phyloP scores from a whole-genome alignment of 2,888 invertebrate species.

The Chaetoderma sp. region DNA sequence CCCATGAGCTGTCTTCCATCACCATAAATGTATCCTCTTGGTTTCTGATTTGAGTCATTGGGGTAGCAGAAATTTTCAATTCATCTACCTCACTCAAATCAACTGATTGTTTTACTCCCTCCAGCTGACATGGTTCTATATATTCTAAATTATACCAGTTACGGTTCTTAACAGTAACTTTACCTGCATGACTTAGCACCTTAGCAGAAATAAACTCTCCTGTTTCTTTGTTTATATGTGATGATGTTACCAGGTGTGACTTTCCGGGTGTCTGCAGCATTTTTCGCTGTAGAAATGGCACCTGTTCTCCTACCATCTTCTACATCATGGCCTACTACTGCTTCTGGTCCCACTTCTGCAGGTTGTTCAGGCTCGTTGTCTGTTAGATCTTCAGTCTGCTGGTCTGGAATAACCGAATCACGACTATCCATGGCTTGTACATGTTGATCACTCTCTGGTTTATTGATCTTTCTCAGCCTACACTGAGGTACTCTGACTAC shows the following conservation, averaged over 20 bases:
- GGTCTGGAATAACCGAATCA: background rate
- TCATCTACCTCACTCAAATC: conserved; percentile 2
- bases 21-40: background rate
- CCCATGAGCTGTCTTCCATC: background rate
- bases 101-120: background rate
- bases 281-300: too few relatives aligned
- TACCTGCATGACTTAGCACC: conserved; percentile 9
- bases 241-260: too few relatives aligned
- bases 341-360: background rate
- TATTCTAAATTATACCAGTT: conserved; percentile 13
- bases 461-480: background rate
- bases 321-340: too few relatives aligned
- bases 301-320: too few relatives aligned
- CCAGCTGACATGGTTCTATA: background rate
- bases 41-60: background rate
- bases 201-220: background rate
- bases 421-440: too few relatives aligned
- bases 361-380: background rate
- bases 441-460: background rate
- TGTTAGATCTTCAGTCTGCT: background rate
- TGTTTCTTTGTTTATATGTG: conserved; percentile 3
- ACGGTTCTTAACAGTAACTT: conserved; percentile 9
- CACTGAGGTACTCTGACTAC: background rate
- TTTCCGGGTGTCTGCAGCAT: too few relatives aligned
- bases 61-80: background rate